Evolutionary conservation across 2,797 vertebrate species (phyloP), one percentile per base, ranked within the genome.

Genomic region (Todus mexicanus): DNA sequence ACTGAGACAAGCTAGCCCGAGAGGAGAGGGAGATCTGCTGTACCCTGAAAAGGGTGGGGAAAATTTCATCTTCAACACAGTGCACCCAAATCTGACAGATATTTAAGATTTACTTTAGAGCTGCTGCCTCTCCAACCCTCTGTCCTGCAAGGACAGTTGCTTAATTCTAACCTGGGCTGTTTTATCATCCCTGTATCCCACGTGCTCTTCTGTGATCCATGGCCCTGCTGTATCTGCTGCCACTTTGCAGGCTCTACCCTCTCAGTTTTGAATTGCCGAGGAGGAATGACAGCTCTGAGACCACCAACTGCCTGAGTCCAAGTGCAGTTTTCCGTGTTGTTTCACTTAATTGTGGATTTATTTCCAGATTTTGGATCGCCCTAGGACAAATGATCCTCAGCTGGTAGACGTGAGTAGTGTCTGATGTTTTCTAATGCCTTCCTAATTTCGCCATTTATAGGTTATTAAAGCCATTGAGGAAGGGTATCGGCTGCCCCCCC

Each of bases 391-490:
- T 25, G 13, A 25, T 33, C 4, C 43, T 83, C 71, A 63, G 77
- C 76, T 81, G 79, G 72, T 50, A 25, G 83, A 12, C 64, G 75
- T 57, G 66, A 89, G 80, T 31, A 29, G 26, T 6, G 25, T 77
- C 53, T 64, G 80, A 51, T 25, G 50, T 47, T 89, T 87, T 87
- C 74, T 74, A 60, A 45, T 38, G 16, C 19, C 26, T 37, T 53
- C 43, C 80, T 94, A 70, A 83, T 25, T 42, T 92, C 84, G 82
- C 93, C 85, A 65, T 92, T 86, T 48, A 10, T 56, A 99, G 99
- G 99, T 99, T 95, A 99, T 99, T 96, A 99, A 99, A 97, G 99
- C 99, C 63, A 99, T 99, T 19, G 99, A 99, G 73, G 99, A 99
- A 96, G 99, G 99, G 73, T 99, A 99, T 73, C 97, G 99, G 94